phyloP scores from a whole-genome alignment of 2,888 invertebrate species.

The Macrosiphum euphorbiae region DNA sequence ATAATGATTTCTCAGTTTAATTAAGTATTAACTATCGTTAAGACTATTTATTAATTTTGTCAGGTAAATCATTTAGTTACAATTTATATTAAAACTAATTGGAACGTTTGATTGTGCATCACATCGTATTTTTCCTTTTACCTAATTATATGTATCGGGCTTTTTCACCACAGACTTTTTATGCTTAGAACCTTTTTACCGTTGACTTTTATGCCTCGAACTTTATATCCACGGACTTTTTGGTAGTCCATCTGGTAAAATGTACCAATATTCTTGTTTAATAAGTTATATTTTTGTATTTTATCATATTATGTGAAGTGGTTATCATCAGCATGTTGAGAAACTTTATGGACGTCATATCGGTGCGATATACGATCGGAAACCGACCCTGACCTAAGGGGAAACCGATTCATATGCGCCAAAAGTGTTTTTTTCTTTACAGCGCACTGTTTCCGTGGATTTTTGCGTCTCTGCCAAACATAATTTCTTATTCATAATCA shows the following conservation, averaged over 20 bases:
- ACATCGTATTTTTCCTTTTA: too few species aligned
- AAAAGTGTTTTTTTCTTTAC: constrained; percentile 8
- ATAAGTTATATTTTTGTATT: neutral
- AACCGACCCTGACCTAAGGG: constrained; percentile 48
- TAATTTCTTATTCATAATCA: constrained; percentile 48
- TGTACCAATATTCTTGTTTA: neutral
- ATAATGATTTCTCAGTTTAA: too few species aligned
- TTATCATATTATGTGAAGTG: neutral
- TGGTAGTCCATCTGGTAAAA: neutral
- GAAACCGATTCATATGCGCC: constrained; percentile 45
- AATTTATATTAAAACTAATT: too few species aligned
- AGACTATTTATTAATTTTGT: too few species aligned
- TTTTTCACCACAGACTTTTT: too few species aligned
- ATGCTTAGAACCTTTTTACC: too few species aligned
- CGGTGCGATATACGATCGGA: neutral
- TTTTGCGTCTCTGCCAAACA: constrained; percentile 56
- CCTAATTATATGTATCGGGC: too few species aligned
- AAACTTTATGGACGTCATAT: constrained; percentile 11
- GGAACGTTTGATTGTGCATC: too few species aligned
- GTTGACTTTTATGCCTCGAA: too few species aligned
- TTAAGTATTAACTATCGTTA: too few species aligned
- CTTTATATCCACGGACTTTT: too few species aligned
- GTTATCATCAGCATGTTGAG: neutral
- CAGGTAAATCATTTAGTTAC: too few species aligned
- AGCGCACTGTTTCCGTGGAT: neutral